A percentile compares a stretch with the other conserved stretches of the same genome.
Conservation (phyloP, 2,113 vertebrate genomes). For the Cranoglanis bouderius region DNA sequence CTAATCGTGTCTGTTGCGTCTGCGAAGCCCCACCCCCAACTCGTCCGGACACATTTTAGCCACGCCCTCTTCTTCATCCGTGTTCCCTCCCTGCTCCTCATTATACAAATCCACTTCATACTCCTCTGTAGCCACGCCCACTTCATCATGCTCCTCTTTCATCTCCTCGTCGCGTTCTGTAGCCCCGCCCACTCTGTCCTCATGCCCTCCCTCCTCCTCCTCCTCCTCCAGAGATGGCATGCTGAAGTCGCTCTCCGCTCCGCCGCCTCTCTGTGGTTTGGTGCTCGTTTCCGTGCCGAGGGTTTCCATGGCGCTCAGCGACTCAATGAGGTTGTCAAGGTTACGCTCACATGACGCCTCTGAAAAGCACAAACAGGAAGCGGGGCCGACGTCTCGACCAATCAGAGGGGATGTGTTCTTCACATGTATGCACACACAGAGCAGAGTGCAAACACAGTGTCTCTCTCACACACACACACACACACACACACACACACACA, state of each 20-base stretch:
- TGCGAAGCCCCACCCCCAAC: constrained; percentile 69
- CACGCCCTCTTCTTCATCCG: constrained; percentile 55
- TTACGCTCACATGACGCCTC: constrained; percentile 74
- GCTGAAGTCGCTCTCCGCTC: constrained; percentile 54
- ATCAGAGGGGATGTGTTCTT: not conserved
- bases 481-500: not conserved
- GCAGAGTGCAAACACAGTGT: not conserved
- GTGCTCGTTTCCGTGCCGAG: not conserved
- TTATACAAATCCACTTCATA: not conserved
- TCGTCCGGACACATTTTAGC: constrained; percentile 42
- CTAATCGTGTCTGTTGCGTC: constrained; percentile 74
- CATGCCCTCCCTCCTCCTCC: constrained; percentile 55
- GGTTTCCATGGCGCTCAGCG: constrained; percentile 67
- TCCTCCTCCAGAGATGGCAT: constrained; percentile 57
- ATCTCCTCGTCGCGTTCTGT: not conserved
- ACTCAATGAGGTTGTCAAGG: constrained; percentile 82
- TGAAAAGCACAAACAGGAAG: constrained; percentile 56
- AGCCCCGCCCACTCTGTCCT: constrained; percentile 22
- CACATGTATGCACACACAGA: not conserved
- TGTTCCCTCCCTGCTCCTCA: constrained; percentile 21
- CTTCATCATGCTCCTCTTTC: constrained; percentile 52
- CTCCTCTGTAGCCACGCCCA: constrained; percentile 42
- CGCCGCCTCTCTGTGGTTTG: constrained; percentile 29
- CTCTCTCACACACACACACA: not conserved
- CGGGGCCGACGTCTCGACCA: constrained; percentile 6